Evolutionary conservation across 2,888 invertebrate species (phyloP).

Genomic region (Formica aserva): DNA sequence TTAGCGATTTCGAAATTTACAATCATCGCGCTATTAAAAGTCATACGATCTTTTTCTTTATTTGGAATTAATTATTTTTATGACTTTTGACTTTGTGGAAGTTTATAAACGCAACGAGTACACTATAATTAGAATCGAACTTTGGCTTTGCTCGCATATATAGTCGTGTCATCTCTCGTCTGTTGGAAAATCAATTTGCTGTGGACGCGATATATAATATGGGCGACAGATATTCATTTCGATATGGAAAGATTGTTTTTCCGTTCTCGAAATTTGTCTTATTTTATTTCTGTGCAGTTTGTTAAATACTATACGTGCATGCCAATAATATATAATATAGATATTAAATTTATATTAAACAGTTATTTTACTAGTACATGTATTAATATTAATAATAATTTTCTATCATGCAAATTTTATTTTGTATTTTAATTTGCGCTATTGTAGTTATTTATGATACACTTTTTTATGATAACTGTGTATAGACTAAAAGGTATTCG

Average conservation of each 20-base stretch:
- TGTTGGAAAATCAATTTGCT: background rate
- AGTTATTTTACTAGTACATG: background rate
- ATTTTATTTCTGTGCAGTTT: background rate
- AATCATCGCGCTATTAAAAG: background rate
- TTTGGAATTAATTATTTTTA: background rate
- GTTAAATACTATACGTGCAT: background rate
- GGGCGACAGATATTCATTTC: background rate
- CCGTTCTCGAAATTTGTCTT: background rate
- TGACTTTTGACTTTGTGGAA: background rate
- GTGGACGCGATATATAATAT: background rate
- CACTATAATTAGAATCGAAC: background rate
- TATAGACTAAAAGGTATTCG: background rate
- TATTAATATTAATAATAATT: background rate
- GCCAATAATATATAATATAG: background rate
- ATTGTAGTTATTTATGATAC: no score
- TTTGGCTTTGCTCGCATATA: background rate
- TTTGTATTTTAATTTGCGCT: no score
- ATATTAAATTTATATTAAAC: background rate
- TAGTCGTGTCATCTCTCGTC: background rate
- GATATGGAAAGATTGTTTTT: background rate
- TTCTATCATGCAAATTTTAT: no score
- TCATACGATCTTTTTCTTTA: background rate
- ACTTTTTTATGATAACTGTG: no score
- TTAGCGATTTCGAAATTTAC: background rate
- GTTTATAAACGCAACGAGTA: background rate